phyloP scores from a whole-genome alignment of 2,888 invertebrate genomes.

The Punctoribates punctum region DNA sequence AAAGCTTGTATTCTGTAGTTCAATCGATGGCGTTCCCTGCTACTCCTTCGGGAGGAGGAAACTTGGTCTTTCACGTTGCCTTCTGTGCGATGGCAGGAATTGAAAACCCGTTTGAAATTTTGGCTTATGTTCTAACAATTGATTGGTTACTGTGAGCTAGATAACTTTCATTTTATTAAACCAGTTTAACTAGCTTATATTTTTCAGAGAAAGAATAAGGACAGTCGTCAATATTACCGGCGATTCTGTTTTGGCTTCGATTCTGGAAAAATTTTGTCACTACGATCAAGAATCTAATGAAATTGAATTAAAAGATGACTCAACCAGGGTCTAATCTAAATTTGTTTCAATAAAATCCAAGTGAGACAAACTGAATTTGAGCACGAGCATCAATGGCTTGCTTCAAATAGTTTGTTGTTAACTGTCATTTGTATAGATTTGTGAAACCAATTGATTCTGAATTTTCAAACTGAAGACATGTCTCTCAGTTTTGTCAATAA shows the following conservation, averaged over 20 bases:
- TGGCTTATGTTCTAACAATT: conserved; percentile 29
- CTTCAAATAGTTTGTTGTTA: no score
- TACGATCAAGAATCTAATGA: no score
- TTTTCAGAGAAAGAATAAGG: conserved; percentile 31
- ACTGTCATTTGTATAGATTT: no score
- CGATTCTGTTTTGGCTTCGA: conserved; percentile 30
- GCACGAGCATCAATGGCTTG: no score
- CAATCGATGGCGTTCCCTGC: conserved; percentile 38
- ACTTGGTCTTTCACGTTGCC: conserved; percentile 8
- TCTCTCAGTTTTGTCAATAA: no score
- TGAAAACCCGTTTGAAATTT: conserved; percentile 36
- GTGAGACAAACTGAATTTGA: no score
- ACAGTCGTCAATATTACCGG: conserved; percentile 33
- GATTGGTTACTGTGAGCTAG: conserved; percentile 38
- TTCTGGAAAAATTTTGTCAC: conserved; percentile 24
- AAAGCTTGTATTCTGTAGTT: conserved; percentile 25
- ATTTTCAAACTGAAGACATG: no score
- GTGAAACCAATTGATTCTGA: no score
- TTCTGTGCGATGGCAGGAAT: conserved; percentile 29
- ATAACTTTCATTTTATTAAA: neutral
- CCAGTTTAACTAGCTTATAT: neutral
- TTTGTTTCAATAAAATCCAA: no score
- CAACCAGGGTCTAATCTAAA: no score
- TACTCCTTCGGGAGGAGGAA: conserved; percentile 1
- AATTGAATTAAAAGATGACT: no score